phyloP scores from a whole-genome alignment of 2,888 invertebrate genomes.

The Amblyjoppa fuscipennis region DNA sequence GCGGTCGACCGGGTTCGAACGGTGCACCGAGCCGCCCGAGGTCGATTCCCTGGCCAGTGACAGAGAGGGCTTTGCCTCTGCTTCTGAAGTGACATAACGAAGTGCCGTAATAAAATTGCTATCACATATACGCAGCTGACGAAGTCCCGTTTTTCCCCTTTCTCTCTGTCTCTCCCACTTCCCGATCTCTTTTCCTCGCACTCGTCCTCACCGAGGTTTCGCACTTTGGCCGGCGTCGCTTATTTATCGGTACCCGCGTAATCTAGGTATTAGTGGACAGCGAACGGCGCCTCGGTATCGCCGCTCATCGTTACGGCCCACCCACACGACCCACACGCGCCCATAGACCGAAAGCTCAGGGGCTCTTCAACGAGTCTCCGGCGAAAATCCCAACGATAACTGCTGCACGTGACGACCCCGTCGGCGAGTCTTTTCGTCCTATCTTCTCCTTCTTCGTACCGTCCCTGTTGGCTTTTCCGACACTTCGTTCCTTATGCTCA shows the following conservation, averaged over 20 bases:
- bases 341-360: conserved; percentile 14
- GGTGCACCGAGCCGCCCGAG: conserved; percentile 38
- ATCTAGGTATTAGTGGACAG: conserved; percentile 68
- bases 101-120: conserved; percentile 74
- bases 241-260: conserved; percentile 66
- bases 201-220: conserved; percentile 26
- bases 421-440: conserved; percentile 47
- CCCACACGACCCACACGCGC: conserved; percentile 2
- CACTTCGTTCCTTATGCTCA: conserved; percentile 5
- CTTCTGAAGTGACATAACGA: conserved; percentile 71
- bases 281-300: conserved; percentile 36
- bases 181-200: conserved; percentile 36
- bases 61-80: conserved; percentile 17
- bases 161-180: conserved; percentile 53
- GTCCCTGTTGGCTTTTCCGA: conserved; percentile 11
- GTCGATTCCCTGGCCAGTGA: conserved; percentile 24
- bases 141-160: conserved; percentile 44
- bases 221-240: conserved; percentile 51
- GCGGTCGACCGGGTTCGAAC: conserved; percentile 56
- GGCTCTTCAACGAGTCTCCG: conserved; percentile 44
- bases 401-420: conserved; percentile 67
- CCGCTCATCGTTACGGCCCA: conserved; percentile 46
- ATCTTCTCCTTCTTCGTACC: conserved; percentile 52
- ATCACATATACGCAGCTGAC: conserved; percentile 68
- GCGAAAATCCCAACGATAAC: conserved; percentile 67